Evolutionary conservation across 2,797 vertebrate genomes (phyloP), one percentile per base, ranked within the genome.

Genomic region (Garrulus glandarius): DNA sequence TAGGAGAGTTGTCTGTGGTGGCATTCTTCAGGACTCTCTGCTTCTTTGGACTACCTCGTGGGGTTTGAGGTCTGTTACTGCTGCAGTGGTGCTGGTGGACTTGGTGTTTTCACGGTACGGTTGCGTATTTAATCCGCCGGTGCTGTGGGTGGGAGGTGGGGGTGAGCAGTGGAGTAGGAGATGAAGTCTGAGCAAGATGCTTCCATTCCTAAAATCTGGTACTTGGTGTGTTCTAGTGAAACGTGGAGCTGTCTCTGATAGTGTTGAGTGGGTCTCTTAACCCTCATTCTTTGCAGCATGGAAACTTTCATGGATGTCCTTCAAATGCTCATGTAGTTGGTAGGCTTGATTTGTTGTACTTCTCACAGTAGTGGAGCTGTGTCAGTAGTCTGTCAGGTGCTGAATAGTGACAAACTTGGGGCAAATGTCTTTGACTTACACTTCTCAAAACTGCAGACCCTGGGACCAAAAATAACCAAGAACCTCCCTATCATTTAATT

Each of bases 11-110:
- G 76, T 90, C 81, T 80, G 84, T 96, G 61, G 37, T 80, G 84
- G 56, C 80, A n/a, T 84, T 92, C 55, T 94, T 96, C 85, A 96
- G 95, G 88, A 59, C 95, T 96, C 50, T 59, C 1, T 84, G 80
- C 74, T 94, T 83, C 86, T 97, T 94, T 95, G 96, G 77, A 97
- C 96, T 97, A 96, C 97, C 97, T 98, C 97, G 87, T 91, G 93
- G 94, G 92, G 93, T 96, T 95, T 94, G 86, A 89, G 93, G 85
- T 96, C 75, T 89, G 80, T 87, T 80, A 46, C 71, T 86, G 79
- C 91, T 96, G 69, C 64, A 77, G 30, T 93, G 93, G 29, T 87
- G 34, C 74, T 92, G 17, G 57, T 94, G 44, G 32, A 63, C 91
- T 85, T 77, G 83, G 57, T 94, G 83, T 89, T 95, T 92, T 56